These are phyloP conservation scores for Rattus norvegicus DNA, from an alignment of 2,113 vertebrate species.

Conservation along the genomic window GRCr8 NC_086039.1:134330501-134331000, in stretches of 20 bases:
- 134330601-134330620: neutral
- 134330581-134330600: neutral
- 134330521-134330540: neutral
- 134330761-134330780: neutral
- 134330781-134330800: neutral
- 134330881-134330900: neutral
- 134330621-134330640: neutral
- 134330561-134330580: neutral
- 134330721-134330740: neutral
- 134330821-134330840: neutral
- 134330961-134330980: neutral
- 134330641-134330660: neutral
- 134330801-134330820: neutral
- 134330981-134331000: neutral
- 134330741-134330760: neutral
- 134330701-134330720: neutral
- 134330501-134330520: neutral
- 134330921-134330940: neutral
- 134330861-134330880: neutral
- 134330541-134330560: neutral
- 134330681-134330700: neutral
- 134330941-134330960: neutral
- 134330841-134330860: neutral
- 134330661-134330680: neutral
- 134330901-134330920: neutral